Base-by-base conservation (phyloP, 2,888 invertebrate species). In the Dromius quadrimaculatus region DNA sequence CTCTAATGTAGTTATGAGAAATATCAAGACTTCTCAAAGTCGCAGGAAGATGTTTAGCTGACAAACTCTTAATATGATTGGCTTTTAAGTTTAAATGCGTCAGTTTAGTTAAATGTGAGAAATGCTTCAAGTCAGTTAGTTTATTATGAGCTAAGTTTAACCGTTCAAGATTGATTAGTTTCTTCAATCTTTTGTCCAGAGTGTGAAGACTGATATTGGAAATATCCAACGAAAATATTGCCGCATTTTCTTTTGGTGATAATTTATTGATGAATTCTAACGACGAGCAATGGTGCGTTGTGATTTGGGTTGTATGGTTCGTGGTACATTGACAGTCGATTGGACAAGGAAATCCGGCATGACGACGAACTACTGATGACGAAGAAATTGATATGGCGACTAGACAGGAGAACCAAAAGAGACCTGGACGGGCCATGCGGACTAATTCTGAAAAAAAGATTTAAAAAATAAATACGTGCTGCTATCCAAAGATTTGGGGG, bases 201-300 rank as follows among this genome's bases (percentile, higher is more conserved):
- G 77, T 77, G 20, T 76, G 76, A 9, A 81, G 62, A 2, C 77
- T 76, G 2, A 77, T 72, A 61, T 78, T 76, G 9, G 75, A 76
- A 57, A 82, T 72, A 19, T 76, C 77, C 19, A 83, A 72, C n/a
- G 74, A 76, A 28, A 73, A 75, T 43, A 83, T 76, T 6, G 72
- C 73, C 20, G 76, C 74, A 50, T 77, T 75, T 71, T 80, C 78
- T 73, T 80, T 80, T 8, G 71, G 71, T 22, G 77, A 74, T 11
- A 77, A 66, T 73, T 87, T 94, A 82, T 93, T 90, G 6, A 93
- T 88, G 47, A 93, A 92, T 73, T 90, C 89, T 77, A 94, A 91
- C 64, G 87, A 84, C 70, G 87, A 86, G 79, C 88, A 89, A 72
- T 87, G 86, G 23, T 87, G 85, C 72, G 92, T 85, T 28, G 92